Base-by-base conservation (phyloP, 2,888 invertebrate species). In the Digitonthophagus gazella region DNA sequence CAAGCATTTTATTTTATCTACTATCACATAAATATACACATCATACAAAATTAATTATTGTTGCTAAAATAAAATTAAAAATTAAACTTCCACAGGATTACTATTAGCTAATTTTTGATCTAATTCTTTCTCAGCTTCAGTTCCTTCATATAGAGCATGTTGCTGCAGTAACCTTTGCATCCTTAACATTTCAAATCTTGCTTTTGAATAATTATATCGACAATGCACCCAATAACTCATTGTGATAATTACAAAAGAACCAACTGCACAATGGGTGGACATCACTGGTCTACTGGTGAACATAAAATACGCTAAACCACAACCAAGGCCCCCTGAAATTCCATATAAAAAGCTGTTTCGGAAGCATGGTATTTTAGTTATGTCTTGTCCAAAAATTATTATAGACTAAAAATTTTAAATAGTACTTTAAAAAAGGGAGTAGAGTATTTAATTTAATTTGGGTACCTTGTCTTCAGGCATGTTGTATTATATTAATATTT, bases 311-410 rank as follows among this genome's bases (percentile, higher is more conserved):
- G 85, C 82, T 68, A 93, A 77, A 8, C 93, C 93, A 71, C 84
- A 80, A 2, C 86, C 89, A 18, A 93, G 76, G 64, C 93, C 93
- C 58, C 91, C 86, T 65, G 86, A 82, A 66, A 93, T 87, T 6
- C 93, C 93, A 81, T 91, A 90, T 0, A 94, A 79, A 77, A 91
- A 90, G 79, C 92, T 92, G 76, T 88, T 89, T 71, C 92, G 86
- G 80, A 93, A 93, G 81, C 95, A 95, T 0, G 93, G 93, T 70
- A 94, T 91, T 83, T 91, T 86, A 0, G 90, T 84, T 16, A 93
- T 79, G 81, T 93, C 91, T 74, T 89, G 85, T 6, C 93, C 93
- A 80, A 92, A 92, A 65, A 93, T 74, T 8, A 86, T 79, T 3
- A 90, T 73, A 28, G 86, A 83, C 89, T 90, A 81, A 67, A 83